Percentiles rank a stretch among this genome's conserved stretches.
These are phyloP conservation scores for Peromyscus polionotus DNA, from an alignment of 2,113 vertebrate genomes.

Conservation along the genomic window DNA sequence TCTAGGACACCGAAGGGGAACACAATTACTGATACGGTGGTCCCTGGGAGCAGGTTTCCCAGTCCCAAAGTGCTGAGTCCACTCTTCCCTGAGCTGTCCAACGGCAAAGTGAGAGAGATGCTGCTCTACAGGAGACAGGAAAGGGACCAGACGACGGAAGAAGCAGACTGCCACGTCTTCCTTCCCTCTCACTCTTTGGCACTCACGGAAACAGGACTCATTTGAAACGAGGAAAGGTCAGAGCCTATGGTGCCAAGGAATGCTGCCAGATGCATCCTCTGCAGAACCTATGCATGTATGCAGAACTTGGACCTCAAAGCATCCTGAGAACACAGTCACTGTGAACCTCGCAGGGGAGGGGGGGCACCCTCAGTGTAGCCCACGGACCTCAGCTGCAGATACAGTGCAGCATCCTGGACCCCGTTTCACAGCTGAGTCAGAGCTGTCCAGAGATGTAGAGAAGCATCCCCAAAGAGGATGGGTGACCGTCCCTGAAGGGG, in stretches of 20 bases:
- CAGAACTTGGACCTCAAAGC: background rate
- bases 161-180: background rate
- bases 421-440: background rate
- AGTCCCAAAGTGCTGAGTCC: background rate
- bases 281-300: background rate
- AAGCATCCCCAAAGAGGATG: background rate
- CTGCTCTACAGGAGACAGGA: background rate
- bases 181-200: background rate
- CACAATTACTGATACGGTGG: background rate
- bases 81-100: background rate
- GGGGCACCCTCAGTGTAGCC: accelerated
- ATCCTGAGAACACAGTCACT: background rate
- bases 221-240: background rate
- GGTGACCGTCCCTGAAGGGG: background rate
- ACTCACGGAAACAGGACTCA: background rate
- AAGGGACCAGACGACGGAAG: background rate
- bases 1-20: background rate
- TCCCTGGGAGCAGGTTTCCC: background rate
- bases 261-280: background rate
- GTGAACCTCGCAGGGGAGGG: background rate
- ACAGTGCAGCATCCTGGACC: background rate
- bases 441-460: background rate
- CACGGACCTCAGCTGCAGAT: background rate
- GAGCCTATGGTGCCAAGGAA: background rate
- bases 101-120: background rate